Evolutionary conservation across 2,888 invertebrate species (phyloP), one percentile per base, ranked within the genome.

Genomic region (Zeuzera pyrina): DNA sequence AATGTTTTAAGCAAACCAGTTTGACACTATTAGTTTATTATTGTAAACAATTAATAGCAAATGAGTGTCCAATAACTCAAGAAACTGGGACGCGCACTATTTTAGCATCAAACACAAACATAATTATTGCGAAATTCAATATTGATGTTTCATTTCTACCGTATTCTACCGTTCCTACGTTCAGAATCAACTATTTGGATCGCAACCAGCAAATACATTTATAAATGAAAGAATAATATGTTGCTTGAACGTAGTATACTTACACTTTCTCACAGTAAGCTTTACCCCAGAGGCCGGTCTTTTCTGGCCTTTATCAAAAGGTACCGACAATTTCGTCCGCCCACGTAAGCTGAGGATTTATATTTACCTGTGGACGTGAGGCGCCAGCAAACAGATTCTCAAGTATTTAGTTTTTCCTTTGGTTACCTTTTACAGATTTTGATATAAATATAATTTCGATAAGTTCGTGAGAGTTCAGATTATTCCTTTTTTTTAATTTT

Each of bases 301-400:
- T 55, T 54, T 54, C 43, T 27, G 43, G 40, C 47, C 53, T 60
- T 63, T 65, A 64, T 71, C 62, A 52, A 52, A 51, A 49, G 45
- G 49, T 35, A 46, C 59, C 55, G 60, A 54, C 61, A 51, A 65
- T 61, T 52, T 60, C 47, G 51, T 44, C 54, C 66, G 54, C 69
- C 74, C 57, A 73, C 73, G 49, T 57, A 48, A 54, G 43, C 45
- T 48, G 39, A 47, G 50, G 61, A 70, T 68, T 67, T 70, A 71
- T 68, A 54, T 46, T 51, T 49, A 47, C 46, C 47, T 44, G 43
- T 43, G 46, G 26, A 27, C 38, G 50, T 53, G 54, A 53, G 61
- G 55, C 57, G 59, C 59, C 57, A 47, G 45, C 45, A 41, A 43
- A 49, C 51, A n/a, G n/a, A n/a, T n/a, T n/a, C n/a, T n/a, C n/a